phyloP scores from a whole-genome alignment of 2,113 vertebrate species.

The Brachyhypopomus occidentalis region DNA sequence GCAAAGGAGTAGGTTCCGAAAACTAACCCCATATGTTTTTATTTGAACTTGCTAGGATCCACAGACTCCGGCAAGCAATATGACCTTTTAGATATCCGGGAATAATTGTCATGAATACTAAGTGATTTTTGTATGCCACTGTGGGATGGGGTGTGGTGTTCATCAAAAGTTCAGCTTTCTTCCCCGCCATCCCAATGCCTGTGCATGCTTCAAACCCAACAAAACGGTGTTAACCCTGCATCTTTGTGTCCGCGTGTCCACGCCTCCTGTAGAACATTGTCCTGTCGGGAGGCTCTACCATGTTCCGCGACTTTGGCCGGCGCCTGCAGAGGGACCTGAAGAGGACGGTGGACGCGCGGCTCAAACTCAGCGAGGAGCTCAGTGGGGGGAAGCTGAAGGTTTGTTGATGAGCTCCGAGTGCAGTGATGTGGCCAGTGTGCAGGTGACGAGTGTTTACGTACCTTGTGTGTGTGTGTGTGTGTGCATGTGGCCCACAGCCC shows the following conservation, averaged over 20 bases:
- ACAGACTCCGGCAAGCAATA: no score
- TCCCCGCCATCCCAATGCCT: no score
- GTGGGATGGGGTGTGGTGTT: no score
- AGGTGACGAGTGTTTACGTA: background rate
- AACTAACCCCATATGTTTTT: no score
- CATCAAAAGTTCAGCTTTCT: no score
- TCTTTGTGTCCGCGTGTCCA: background rate
- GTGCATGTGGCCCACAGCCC: constrained; percentile 73
- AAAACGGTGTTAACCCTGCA: no score
- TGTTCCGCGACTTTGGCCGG: constrained; percentile 98
- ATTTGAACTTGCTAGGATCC: no score
- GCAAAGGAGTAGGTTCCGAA: no score
- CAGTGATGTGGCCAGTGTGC: background rate
- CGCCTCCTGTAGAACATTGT: constrained; percentile 77
- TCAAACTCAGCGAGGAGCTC: constrained; percentile 97
- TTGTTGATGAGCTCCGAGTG: constrained; percentile 26
- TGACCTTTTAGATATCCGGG: no score
- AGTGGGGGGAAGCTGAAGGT: constrained; percentile 97
- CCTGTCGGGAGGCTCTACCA: constrained; percentile 97
- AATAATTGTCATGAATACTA: no score
- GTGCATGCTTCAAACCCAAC: no score
- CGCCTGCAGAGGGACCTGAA: constrained; percentile 96
- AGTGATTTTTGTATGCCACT: no score
- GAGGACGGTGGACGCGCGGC: constrained; percentile 92
- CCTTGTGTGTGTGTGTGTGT: constrained; percentile 6